phyloP scores from a whole-genome alignment of 2,113 vertebrate species.

The Notarius quadriscutis region DNA sequence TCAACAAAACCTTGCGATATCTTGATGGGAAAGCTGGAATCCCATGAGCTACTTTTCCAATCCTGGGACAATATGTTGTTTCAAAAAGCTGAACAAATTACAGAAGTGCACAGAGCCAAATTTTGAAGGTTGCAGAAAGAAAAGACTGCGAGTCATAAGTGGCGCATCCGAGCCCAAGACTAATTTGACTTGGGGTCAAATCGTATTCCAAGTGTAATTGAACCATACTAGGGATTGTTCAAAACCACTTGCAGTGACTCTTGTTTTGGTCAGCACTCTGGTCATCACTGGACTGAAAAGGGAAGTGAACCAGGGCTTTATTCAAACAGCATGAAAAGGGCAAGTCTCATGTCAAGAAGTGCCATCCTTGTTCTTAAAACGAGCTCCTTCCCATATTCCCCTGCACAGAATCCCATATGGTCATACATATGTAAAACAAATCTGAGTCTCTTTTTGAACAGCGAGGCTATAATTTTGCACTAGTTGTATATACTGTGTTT shows the following conservation, averaged over 20 bases:
- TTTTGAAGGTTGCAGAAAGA: not conserved
- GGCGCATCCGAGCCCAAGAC: not conserved
- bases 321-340: not conserved
- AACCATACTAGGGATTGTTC: not conserved
- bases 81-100: not conserved
- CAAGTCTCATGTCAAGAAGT: too few species aligned
- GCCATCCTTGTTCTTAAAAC: slow-evolving; percentile 10
- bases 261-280: not conserved
- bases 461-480: slow-evolving; percentile 27
- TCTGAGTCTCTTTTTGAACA: not conserved
- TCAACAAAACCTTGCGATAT: not conserved
- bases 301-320: not conserved
- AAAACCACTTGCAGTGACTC: not conserved
- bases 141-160: not conserved
- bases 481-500: not conserved
- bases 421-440: slow-evolving; percentile 22
- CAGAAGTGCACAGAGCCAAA: not conserved
- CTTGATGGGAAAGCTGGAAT: not conserved
- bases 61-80: not conserved
- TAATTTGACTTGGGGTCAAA: not conserved
- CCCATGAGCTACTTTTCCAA: not conserved
- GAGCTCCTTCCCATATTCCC: slow-evolving; percentile 1
- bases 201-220: not conserved
- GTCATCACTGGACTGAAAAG: not conserved
- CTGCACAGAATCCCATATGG: not conserved